A percentile compares a stretch with the other conserved stretches of the same genome.
These are phyloP conservation scores for Tetraodon nigroviridis DNA, from an alignment of 2,113 vertebrate genomes.

Conservation along the genomic window DNA sequence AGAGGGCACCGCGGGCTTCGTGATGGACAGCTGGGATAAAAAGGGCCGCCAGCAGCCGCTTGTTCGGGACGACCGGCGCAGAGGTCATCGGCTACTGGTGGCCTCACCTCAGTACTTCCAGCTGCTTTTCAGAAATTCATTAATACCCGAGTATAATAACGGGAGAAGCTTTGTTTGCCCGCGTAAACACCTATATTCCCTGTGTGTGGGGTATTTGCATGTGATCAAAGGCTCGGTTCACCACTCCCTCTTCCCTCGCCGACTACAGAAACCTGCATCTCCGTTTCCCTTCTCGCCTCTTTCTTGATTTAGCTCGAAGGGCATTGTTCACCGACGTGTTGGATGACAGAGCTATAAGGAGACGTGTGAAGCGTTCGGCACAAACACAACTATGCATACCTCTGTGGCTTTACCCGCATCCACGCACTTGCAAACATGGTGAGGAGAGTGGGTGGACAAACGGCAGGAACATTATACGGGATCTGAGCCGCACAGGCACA, in stretches of 20 bases:
- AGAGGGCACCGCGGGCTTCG: conserved; percentile 26
- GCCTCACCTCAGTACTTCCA: too few relatives aligned
- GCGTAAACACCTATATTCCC: conserved; percentile 41
- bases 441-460: conserved; percentile 13
- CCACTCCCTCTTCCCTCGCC: conserved; percentile 7
- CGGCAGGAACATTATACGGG: too few relatives aligned
- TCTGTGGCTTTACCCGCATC: conserved; percentile 7
- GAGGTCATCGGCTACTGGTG: conserved; percentile 1
- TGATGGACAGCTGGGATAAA: conserved; percentile 60
- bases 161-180: conserved; percentile 42
- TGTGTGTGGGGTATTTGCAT: conserved; percentile 39
- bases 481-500: too few relatives aligned
- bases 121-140: neutral
- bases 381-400: conserved; percentile 13
- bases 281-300: conserved; percentile 8
- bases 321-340: conserved; percentile 26
- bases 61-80: conserved; percentile 9
- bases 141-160: too few relatives aligned
- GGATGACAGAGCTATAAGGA: conserved; percentile 28
- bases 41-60: conserved; percentile 29
- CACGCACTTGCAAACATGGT: conserved; percentile 22
- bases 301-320: conserved; percentile 20
- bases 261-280: conserved; percentile 22
- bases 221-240: conserved; percentile 49
- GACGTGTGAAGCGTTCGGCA: conserved; percentile 29